phyloP scores from a whole-genome alignment of 2,113 vertebrate genomes.

The Archocentrus centrarchus region DNA sequence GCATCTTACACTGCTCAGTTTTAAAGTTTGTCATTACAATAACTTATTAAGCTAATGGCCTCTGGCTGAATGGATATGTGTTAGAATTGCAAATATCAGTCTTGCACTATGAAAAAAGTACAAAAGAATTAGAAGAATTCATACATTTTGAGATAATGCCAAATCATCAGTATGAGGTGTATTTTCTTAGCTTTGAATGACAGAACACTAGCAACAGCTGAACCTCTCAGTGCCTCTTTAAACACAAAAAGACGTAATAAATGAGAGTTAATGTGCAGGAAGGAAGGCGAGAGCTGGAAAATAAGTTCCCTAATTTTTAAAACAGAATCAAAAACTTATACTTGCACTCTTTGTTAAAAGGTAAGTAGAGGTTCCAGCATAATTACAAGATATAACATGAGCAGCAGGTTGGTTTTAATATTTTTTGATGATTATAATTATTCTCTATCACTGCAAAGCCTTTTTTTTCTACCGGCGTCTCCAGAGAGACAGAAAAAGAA shows the following conservation, averaged over 20 bases:
- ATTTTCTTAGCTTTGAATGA: not conserved
- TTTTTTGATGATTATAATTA: not conserved
- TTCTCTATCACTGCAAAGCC: not conserved
- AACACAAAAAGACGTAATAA: not conserved
- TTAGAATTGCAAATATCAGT: conserved; percentile 41
- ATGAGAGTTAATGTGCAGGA: not conserved
- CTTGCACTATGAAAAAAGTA: conserved; percentile 26
- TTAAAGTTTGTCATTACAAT: conserved; percentile 54
- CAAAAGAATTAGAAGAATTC: not conserved
- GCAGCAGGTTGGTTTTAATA: not conserved
- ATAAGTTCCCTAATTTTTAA: not conserved
- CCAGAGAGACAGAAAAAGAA: not conserved
- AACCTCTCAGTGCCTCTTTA: not conserved
- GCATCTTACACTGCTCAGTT: not conserved
- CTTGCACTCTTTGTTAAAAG: not conserved
- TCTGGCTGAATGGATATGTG: conserved; percentile 43
- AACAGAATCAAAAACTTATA: not conserved
- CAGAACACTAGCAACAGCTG: not conserved
- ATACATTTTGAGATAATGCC: not conserved
- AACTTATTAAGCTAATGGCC: conserved; percentile 59
- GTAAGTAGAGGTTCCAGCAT: not conserved
- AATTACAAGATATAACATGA: not conserved
- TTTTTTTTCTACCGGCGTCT: not conserved
- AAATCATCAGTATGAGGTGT: not conserved
- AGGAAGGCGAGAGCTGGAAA: not conserved